phyloP scores from a whole-genome alignment of 1,140 invertebrate genomes.

The Pseudomyrmex cubaensis region DNA sequence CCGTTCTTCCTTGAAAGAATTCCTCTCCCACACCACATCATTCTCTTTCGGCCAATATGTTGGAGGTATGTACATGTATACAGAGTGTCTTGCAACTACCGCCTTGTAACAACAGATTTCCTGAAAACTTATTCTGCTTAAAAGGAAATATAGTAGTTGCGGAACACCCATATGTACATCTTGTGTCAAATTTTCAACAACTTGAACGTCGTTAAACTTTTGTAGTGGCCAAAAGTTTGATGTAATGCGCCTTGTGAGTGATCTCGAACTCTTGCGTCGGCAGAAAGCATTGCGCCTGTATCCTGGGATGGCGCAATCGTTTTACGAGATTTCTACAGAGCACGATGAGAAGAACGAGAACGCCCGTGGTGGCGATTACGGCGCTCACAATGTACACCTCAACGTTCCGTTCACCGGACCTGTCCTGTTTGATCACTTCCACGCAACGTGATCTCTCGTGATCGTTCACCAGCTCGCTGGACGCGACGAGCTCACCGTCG shows the following conservation, averaged over 20 bases:
- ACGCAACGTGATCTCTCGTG: constrained; percentile 76
- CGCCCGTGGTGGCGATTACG: constrained; percentile 72
- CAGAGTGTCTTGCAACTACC: too few species aligned
- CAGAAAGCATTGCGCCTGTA: constrained; percentile 83
- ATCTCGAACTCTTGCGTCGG: constrained; percentile 84
- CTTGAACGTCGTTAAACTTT: constrained; percentile 80
- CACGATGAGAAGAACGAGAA: constrained; percentile 69
- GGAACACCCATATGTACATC: too few species aligned
- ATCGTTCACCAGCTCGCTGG: constrained; percentile 17
- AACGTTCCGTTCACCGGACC: constrained; percentile 72
- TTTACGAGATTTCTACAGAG: constrained; percentile 77
- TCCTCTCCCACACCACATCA: too few species aligned
- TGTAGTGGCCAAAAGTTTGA: constrained; percentile 86
- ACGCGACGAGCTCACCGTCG: constrained; percentile 45
- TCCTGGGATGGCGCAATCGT: constrained; percentile 72
- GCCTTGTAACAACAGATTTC: too few species aligned
- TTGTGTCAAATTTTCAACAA: too few species aligned
- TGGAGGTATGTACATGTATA: too few species aligned
- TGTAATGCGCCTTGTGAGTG: constrained; percentile 85
- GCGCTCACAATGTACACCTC: constrained; percentile 78
- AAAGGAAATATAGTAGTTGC: too few species aligned
- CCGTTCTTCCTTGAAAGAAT: too few species aligned
- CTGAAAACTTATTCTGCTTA: too few species aligned
- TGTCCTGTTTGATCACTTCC: constrained; percentile 73
- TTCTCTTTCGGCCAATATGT: too few species aligned